Evolutionary conservation across 2,797 vertebrate genomes (phyloP), one percentile per base, ranked within the genome.

Genomic region (Tadarida brasiliensis): DNA sequence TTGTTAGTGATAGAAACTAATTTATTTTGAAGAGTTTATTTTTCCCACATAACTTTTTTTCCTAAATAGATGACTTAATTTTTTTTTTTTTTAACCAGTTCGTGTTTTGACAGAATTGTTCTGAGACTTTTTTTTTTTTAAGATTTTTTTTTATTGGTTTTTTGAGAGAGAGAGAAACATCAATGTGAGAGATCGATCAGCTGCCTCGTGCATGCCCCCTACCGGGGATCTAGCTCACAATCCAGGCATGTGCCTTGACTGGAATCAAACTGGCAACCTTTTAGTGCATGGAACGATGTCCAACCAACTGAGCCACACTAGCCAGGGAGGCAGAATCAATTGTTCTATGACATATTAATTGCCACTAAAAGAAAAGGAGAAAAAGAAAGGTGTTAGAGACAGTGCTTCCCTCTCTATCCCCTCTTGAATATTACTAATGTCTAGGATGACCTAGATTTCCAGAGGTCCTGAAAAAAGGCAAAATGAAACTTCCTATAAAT

Each of bases 21-120:
- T 95, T 90, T 94, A 90, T 87, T 91, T 16, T 22, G 74, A 85
- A 61, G 11, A 67, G 14, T 63, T 19, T 89, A 71, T 78, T 92
- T 83, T 35, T 92, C 14, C 11, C 5, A 22, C 30, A 22, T 81
- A 65, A 51, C 83, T 88, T 92, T 70, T 85, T 51, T 65, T 24
- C 44, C 57, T 86, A 47, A 68, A 65, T 11, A 73, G 12, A 74
- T 73, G 24, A 74, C 30, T 86, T 59, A 33, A 65, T 24, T 3
- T 49, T 95, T 71, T 87, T 91, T 68, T 81, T 44, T 44, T 44
- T n/a, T n/a, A 30, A 51, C 47, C 47, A 70, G 3, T 44, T 92
- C 59, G 2, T 57, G 10, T 65, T 94, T 91, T 28, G 33, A 74
- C 16, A 49, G 30, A 73, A 15, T 73, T 87, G 11, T 86, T 82